Percentiles rank a stretch among this genome's conserved stretches.
Conservation (phyloP, 1,140 invertebrate species). For the Pomacea maculata region DNA sequence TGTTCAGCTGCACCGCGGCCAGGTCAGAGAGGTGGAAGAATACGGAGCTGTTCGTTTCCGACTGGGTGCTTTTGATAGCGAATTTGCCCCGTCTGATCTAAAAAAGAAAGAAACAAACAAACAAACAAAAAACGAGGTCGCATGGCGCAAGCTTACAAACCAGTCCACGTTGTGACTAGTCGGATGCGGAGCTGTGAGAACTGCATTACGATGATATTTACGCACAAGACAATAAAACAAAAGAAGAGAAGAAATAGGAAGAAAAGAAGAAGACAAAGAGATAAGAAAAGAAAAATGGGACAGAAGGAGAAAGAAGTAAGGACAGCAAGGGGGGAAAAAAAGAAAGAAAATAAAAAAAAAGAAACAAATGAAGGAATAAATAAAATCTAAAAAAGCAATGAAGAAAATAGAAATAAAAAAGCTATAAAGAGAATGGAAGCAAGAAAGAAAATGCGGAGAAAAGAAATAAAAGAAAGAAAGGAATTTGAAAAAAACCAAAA, state of each 20-base stretch:
- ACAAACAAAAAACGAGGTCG: not conserved
- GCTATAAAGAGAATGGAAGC: not conserved
- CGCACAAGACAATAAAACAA: not conserved
- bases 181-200: not conserved
- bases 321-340: not conserved
- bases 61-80: not conserved
- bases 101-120: not conserved
- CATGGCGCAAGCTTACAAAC: not conserved
- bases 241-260: not conserved
- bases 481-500: not conserved
- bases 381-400: not conserved
- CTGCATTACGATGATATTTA: not conserved
- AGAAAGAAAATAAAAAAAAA: not conserved
- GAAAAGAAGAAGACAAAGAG: not conserved
- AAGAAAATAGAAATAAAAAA: not conserved
- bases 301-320: not conserved
- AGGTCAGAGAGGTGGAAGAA: slow-evolving; percentile 4
- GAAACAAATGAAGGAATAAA: not conserved
- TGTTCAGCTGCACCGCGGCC: slow-evolving; percentile 1
- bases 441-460: not conserved
- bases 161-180: not conserved
- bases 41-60: not conserved
- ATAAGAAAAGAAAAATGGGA: not conserved
- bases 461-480: not conserved
- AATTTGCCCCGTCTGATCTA: slow-evolving; percentile 7